Percentiles rank a stretch among this genome's conserved stretches.
Evolutionary conservation across 1,140 invertebrate species (phyloP).

Genomic region (Drosophila serrata): DNA sequence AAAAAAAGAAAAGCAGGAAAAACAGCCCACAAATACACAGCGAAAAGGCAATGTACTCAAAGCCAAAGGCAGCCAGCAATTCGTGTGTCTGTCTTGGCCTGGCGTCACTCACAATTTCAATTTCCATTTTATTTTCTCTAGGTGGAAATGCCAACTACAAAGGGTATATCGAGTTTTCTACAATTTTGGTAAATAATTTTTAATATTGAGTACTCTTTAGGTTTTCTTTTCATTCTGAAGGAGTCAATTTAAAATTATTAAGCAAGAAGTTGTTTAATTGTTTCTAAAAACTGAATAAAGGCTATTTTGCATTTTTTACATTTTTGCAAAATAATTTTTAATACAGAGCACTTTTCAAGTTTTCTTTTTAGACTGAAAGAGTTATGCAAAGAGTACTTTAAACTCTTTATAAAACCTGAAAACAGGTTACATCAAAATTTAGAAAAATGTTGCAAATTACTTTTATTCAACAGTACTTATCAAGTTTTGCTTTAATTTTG

Average conservation of each 20-base stretch:
- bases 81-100: conserved; percentile 35
- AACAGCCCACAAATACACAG: conserved; percentile 27
- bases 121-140: conserved; percentile 32
- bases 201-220: neutral
- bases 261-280: neutral
- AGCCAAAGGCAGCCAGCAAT: conserved; percentile 3
- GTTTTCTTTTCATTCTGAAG: neutral
- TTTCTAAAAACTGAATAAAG: neutral
- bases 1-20: conserved; percentile 5
- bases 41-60: conserved; percentile 47
- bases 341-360: too few relatives aligned
- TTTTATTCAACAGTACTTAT: too few relatives aligned
- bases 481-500: too few relatives aligned
- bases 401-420: too few relatives aligned
- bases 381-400: too few relatives aligned
- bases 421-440: too few relatives aligned
- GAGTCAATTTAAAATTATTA: neutral
- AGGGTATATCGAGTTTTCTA: neutral
- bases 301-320: too few relatives aligned
- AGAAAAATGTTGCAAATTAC: too few relatives aligned
- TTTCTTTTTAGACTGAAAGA: too few relatives aligned
- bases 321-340: too few relatives aligned
- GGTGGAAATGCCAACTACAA: neutral
- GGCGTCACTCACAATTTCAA: conserved; percentile 47
- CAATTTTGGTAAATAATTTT: neutral